These are phyloP conservation scores for Cheilosia grossa DNA, from an alignment of 2,888 invertebrate genomes.

Conservation along the genomic window DNA sequence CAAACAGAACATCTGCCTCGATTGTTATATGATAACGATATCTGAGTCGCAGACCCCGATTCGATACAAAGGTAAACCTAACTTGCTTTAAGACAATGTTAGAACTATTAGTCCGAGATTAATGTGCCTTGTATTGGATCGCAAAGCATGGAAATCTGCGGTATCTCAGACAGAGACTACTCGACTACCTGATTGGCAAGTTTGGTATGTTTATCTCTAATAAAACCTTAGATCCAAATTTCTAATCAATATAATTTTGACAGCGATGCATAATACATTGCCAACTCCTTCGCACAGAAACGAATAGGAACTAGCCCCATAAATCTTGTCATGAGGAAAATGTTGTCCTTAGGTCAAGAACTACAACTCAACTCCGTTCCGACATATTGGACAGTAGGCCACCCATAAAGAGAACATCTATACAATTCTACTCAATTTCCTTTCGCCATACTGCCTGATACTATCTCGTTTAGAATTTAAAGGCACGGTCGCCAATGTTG, in stretches of 20 bases:
- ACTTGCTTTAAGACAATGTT: too few species aligned
- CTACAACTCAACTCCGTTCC: conserved; percentile 18
- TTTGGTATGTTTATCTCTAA: too few species aligned
- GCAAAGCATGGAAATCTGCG: too few species aligned
- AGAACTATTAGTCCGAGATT: too few species aligned
- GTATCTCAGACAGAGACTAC: too few species aligned
- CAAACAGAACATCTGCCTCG: too few species aligned
- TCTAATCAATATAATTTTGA: neutral
- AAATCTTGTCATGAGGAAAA: conserved; percentile 15
- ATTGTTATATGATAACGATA: too few species aligned
- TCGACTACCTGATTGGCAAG: too few species aligned
- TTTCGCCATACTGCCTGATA: conserved; percentile 20
- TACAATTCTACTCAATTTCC: conserved; percentile 21
- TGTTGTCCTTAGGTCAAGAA: neutral
- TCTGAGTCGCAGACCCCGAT: too few species aligned
- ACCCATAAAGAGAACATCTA: conserved; percentile 47
- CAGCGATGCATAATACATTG: neutral
- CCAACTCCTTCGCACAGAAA: neutral
- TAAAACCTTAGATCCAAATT: neutral
- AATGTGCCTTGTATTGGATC: too few species aligned
- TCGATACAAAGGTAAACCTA: too few species aligned
- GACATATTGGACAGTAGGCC: conserved; percentile 20
- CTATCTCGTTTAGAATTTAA: neutral
- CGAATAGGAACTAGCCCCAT: neutral
- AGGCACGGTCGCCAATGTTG: conserved; percentile 8